These are phyloP conservation scores for human DNA, from an alignment of 2,113 vertebrate species.

Conservation along the genomic window DNA sequence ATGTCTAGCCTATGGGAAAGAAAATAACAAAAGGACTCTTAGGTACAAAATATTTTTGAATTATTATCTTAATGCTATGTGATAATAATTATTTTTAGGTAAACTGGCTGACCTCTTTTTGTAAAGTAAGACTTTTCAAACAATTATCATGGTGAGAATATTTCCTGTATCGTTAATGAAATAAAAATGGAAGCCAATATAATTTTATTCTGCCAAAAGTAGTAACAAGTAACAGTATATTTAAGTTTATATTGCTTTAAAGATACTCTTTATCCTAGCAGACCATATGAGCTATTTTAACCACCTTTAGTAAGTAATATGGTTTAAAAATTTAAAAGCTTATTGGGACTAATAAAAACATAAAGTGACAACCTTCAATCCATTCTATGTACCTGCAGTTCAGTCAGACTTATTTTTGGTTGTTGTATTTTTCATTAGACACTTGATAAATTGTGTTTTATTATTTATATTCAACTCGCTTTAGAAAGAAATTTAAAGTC, in stretches of 20 bases:
- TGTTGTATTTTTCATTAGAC: background rate
- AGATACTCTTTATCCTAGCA: background rate
- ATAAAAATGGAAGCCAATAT: slow-evolving; percentile 6
- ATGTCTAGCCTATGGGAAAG: background rate
- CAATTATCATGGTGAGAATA: background rate
- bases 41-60: background rate
- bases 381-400: background rate
- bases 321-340: background rate
- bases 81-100: background rate
- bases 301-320: background rate
- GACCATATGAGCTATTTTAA: background rate
- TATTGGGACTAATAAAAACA: background rate
- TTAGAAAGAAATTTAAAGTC: slow-evolving; percentile 2
- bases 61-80: background rate
- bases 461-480: background rate
- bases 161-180: background rate
- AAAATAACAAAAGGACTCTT: background rate
- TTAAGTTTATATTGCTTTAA: background rate
- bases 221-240: background rate
- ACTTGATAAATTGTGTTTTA: background rate
- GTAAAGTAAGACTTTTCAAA: background rate
- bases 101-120: background rate
- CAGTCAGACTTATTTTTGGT: background rate
- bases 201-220: background rate
- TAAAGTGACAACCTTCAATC: background rate